Evolutionary conservation across 1,140 invertebrate species (phyloP), one percentile per base, ranked within the genome.

Genomic region (Philotrypesis tridentata): DNA sequence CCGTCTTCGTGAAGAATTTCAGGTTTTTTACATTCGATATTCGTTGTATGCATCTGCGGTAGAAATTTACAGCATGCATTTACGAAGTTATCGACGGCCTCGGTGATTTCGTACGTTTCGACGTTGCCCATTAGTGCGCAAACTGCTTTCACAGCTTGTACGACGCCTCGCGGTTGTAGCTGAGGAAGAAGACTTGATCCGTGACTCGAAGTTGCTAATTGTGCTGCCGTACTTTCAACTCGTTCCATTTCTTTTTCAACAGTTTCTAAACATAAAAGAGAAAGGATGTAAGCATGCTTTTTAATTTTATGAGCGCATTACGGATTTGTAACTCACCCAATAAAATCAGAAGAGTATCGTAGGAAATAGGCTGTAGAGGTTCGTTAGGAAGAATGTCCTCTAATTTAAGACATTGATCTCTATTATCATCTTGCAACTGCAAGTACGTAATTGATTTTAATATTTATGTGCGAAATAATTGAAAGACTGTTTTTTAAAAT

Each of bases 91-190:
- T 95, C 94, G 5, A 98, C 91, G 55, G 96, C 94, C 80, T 95
- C 93, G 4, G 94, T 95, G 2, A 98, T 94, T 86, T 97, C 96
- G 67, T 95, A 90, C 0, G 97, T 98, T 91, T 98, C 97, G 3
- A 98, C 94, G 79, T 95, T 95, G 14, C 96, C 96, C 83, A 98
- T 95, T 29, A 97, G 91, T 31, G 97, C 95, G 89, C 97, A 97
- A 11, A 99, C 95, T 0, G 97, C 97, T 92, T 99, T 99, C 0
- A 98, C 96, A 0, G 97, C 95, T 90, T 99, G 98, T 25, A 96
- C 93, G 63, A 98, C 94, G 25, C 95, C 92, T 83, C 93, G 93
- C 4, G 93, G 92, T 86, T 95, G 93, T 31, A 94, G 86, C 70
- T 90, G 88, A 23, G 92, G 90, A 81, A 92, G 86, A 68, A 91